Percentiles rank a stretch among this genome's conserved stretches.
These are phyloP conservation scores for Isaurus tuberculatus DNA, from an alignment of 92 coral and sea anemone genomes.

Conservation along the genomic window DNA sequence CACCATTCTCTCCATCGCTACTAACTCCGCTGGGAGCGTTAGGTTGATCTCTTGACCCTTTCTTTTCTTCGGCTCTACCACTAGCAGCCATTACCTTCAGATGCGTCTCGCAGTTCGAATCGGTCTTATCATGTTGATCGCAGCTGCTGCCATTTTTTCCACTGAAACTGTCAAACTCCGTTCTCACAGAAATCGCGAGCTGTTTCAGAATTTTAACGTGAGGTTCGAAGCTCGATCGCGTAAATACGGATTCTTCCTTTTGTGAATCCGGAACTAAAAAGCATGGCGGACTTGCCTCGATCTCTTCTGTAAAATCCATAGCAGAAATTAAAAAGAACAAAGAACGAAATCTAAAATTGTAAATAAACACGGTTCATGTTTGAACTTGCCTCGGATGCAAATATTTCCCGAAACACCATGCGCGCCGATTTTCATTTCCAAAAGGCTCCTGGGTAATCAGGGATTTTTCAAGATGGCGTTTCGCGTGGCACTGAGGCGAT, in stretches of 20 bases:
- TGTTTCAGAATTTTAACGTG: constrained; percentile 57
- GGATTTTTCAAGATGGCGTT: constrained; percentile 97
- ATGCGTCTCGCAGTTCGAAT: neutral
- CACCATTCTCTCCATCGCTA: constrained; percentile 6
- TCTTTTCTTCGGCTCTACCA: constrained; percentile 27
- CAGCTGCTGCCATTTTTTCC: constrained; percentile 20
- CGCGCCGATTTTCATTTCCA: constrained; percentile 22
- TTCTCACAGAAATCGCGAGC: constrained; percentile 52
- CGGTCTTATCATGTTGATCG: neutral
- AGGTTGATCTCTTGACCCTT: neutral
- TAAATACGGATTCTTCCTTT: constrained; percentile 49
- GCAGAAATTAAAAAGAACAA: neutral
- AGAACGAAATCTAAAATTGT: neutral
- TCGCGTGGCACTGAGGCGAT: constrained; percentile 90
- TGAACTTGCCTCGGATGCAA: constrained; percentile 22
- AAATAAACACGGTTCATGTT: constrained; percentile 25
- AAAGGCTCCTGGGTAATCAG: constrained; percentile 8
- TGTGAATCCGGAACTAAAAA: constrained; percentile 85
- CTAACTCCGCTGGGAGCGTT: neutral
- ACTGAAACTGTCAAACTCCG: neutral
- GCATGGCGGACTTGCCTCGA: constrained; percentile 81
- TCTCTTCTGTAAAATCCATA: constrained; percentile 82
- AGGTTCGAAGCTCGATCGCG: constrained; percentile 55
- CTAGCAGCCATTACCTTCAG: constrained; percentile 26
- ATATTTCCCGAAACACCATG: constrained; percentile 54